These are phyloP conservation scores for Nymphicus hollandicus DNA, from an alignment of 2,113 vertebrate species.

Conservation along the genomic window DNA sequence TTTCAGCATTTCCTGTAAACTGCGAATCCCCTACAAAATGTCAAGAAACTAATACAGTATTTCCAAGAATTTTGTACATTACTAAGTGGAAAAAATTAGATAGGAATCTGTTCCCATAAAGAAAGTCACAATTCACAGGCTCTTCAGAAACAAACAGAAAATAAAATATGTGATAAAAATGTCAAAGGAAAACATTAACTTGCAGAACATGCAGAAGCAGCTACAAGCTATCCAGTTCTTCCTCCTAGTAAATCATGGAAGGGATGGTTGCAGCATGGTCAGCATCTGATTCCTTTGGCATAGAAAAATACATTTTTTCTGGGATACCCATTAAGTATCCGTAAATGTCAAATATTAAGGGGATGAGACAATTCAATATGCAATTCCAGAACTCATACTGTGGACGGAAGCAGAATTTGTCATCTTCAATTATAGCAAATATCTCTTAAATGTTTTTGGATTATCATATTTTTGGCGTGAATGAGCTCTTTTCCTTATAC, in stretches of 20 bases:
- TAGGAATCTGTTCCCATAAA: background rate
- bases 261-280: background rate
- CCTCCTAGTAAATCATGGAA: background rate
- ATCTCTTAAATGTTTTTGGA: background rate
- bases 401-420: background rate
- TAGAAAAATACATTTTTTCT: background rate
- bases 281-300: background rate
- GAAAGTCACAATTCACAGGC: background rate
- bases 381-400: background rate
- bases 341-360: background rate
- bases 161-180: background rate
- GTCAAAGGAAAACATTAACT: background rate
- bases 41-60: background rate
- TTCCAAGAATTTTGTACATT: background rate
- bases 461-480: background rate
- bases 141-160: background rate
- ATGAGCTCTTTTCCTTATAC: background rate
- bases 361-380: background rate
- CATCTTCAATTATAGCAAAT: background rate
- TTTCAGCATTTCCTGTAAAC: constrained; percentile 6
- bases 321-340: background rate
- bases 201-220: background rate
- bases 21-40: background rate
- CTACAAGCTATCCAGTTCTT: background rate
- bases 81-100: background rate